Evolutionary conservation across 2,888 invertebrate genomes (phyloP), one percentile per base, ranked within the genome.

Genomic region (Volucella inflata): DNA sequence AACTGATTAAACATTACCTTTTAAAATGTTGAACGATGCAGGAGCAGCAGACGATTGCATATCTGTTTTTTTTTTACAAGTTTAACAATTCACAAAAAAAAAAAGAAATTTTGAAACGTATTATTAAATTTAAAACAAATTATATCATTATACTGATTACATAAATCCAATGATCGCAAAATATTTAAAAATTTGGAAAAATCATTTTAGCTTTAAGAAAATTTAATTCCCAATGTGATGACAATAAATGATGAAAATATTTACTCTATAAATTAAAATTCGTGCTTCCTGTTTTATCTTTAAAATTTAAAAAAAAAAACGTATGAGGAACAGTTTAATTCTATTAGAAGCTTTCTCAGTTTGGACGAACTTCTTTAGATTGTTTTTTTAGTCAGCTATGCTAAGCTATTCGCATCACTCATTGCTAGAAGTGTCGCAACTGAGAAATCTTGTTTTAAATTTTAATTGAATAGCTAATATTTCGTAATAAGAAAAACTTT

Each of bases 1-100:
- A 70, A 55, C 70, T 59, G 36, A 64, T 62, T 51, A 62, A 65
- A 82, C 67, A 87, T 95, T 96, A 96, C 96, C 96, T 96, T 96
- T 96, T 93, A 96, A 94, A 94, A 96, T 96, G 95, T 96, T 95
- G 95, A 95, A 96, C 94, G 95, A 95, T 94, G 96, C 95, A 93
- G 95, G 95, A 93, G 95, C 95, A 93, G 95, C 95, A 94, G 95
- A 95, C 93, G 95, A 94, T 95, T 95, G 95, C 93, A 94, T 93
- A 89, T 89, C 89, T 89, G 89, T 85, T 87, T 87, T 87, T 53
- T 59, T 67, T 76, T 57, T 67, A 87, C 21, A 21, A 21, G 21
- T 68, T 85, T 87, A 55, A 70, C 77, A 50, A 77, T 87, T 87
- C 83, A 83, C 80, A 71, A 83, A 21, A 21, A 21, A 21, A 21